Evolutionary conservation across 1,140 invertebrate genomes (phyloP), one percentile per base, ranked within the genome.

Genomic region (Oppia nitens): DNA sequence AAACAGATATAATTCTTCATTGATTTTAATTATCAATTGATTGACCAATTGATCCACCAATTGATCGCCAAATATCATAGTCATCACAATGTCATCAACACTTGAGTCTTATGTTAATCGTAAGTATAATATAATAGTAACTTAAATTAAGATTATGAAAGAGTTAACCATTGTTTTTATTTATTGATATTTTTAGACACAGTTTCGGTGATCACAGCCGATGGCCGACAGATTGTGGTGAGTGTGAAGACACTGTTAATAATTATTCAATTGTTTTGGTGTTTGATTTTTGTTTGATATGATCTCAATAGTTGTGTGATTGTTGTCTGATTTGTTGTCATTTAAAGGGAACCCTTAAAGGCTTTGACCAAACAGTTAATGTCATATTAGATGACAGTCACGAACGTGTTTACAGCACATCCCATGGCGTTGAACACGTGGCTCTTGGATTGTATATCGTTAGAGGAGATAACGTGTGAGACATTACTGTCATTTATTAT

Each of bases 321-420:
- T 32, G 48, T 24, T 60, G 54, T 60, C 63, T 55, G 66, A 63
- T 48, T 53, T 40, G 17, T 40, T 40, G 32, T 40, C 6, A 40
- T 9, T 77, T 78, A 66, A 65, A 87, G 84, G 87, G 84, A 40
- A 85, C 82, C 1, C 71, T 87, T 53, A 89, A 87, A 72, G 87
- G 87, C 49, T 98, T 96, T 76, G 95, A 98, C 75, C 95, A 98
- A 74, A 94, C 91, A 21, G 93, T 97, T 59, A 98, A 98, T 69
- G 78, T 98, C 61, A 95, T 98, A 67, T 75, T 98, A 29, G 92
- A 97, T 71, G 93, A 98, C 73, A 94, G 90, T 57, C 91, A 96
- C 72, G 95, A 98, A 73, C 76, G 95, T 68, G 92, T 98, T 17
- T 98, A 91, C 70, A 94, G 88, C 57, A 82, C 83, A 17, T 83